Base-by-base conservation (phyloP, 2,113 vertebrate genomes). In the Cariama cristata region DNA sequence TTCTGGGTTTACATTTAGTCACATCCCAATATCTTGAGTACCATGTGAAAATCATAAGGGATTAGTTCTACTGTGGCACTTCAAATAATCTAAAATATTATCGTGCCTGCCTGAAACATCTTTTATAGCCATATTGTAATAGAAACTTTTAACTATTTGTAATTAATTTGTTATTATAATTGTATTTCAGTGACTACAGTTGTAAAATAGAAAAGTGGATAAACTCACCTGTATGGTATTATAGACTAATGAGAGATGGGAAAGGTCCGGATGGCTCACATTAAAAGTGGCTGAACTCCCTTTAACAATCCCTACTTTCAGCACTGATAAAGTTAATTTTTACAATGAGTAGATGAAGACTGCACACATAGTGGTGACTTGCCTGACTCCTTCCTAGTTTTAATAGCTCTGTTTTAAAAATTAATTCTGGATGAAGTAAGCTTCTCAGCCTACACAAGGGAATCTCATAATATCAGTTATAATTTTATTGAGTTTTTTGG, bases 1-100 rank as follows among this genome's bases (percentile, higher is more conserved):
- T 97, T 97, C 45, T 91, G 62, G 72, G 49, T 97, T 96, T 97
- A 77, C 92, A 67, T 95, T 95, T 97, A 98, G 96, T 97, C 80
- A 90, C 75, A 93, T 91, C 88, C 95, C 91, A 92, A 49, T 96
- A 95, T 87, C 88, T 95, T 79, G 58, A 91, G 79, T 71, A 79
- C 23, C 81, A 84, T 23, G 33, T 86, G 94, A 74, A 95, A 97
- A 90, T 68, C 62, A 9, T 92, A 83, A 96, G 92, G 86, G 89
- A 92, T 59, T 84, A 73, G 83, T 59, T 58, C 7, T 75, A 49
- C 53, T 58, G 63, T 49, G 72, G 68, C 58, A 90, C 30, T 93
- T 80, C 0, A 2, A 92, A 60, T 30, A 52, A 42, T 47, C 44
- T 79, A 44, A 40, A 95, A 96, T 16, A 85, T 81, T 84, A 74